phyloP scores from a whole-genome alignment of 2,797 vertebrate genomes.

The Myotis findleyi region DNA sequence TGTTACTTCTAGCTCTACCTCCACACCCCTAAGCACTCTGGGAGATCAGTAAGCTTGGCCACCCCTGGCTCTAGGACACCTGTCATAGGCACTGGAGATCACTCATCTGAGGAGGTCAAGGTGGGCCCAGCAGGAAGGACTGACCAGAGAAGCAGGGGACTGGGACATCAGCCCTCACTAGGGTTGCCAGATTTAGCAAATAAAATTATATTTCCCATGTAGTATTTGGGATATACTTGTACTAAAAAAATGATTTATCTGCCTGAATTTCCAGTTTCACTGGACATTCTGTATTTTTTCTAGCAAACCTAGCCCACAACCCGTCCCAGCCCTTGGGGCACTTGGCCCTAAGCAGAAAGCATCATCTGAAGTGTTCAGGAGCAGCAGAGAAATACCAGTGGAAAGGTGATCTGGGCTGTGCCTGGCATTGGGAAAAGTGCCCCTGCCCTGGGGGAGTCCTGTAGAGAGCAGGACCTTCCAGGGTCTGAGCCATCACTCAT shows the following conservation, averaged over 20 bases:
- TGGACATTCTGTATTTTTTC: neutral
- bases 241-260: neutral
- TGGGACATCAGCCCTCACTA: neutral
- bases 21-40: neutral
- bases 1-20: neutral
- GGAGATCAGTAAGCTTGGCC: neutral
- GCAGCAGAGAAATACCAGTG: neutral
- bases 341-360: neutral
- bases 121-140: neutral
- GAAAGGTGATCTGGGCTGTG: neutral
- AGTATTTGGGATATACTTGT: neutral
- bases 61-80: neutral
- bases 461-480: neutral
- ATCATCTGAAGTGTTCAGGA: neutral
- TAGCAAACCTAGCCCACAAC: neutral
- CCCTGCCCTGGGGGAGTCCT: neutral
- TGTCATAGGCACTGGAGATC: neutral
- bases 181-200: neutral
- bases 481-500: neutral
- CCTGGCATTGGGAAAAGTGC: neutral
- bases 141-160: neutral
- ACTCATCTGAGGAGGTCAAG: no score
- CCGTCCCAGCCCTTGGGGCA: neutral
- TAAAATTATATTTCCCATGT: neutral
- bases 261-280: conserved; percentile 11